Percentiles rank a stretch among this genome's conserved stretches.
Evolutionary conservation across 2,113 vertebrate genomes (phyloP).

Genomic region (Tachuris rubrigastra): DNA sequence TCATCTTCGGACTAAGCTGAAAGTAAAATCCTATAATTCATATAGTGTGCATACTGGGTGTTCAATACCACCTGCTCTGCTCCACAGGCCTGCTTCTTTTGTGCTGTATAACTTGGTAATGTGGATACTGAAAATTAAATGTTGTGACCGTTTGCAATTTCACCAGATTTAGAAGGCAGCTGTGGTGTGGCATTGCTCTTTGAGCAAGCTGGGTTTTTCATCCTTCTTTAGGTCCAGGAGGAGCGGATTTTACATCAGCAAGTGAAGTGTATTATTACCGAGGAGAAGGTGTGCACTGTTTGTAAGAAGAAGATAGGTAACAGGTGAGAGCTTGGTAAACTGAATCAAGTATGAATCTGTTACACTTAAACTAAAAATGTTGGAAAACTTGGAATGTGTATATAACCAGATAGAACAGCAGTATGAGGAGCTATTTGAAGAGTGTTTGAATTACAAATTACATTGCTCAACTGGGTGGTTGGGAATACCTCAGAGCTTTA

Average conservation of each 20-base stretch:
- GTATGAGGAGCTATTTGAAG: neutral
- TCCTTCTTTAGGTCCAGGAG: slow-evolving; percentile 86
- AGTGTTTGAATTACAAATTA: neutral
- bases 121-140: neutral
- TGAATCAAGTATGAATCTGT: neutral
- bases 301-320: slow-evolving; percentile 99
- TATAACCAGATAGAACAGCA: neutral
- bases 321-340: slow-evolving; percentile 78
- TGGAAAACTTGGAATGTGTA: neutral
- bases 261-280: slow-evolving; percentile 97
- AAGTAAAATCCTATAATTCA: neutral
- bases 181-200: neutral
- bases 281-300: slow-evolving; percentile 96
- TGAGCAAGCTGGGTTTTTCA: neutral
- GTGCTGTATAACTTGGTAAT: neutral
- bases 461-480: fast-evolving
- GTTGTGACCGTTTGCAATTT: neutral
- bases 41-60: neutral
- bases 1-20: neutral
- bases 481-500: neutral
- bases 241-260: slow-evolving; percentile 97
- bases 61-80: neutral
- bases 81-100: neutral
- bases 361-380: neutral
- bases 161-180: neutral